Percentiles rank a stretch among this genome's conserved stretches.
These are phyloP conservation scores for Chalcosyrphus nemorum DNA, from an alignment of 2,888 invertebrate species.

Conservation along the genomic window DNA sequence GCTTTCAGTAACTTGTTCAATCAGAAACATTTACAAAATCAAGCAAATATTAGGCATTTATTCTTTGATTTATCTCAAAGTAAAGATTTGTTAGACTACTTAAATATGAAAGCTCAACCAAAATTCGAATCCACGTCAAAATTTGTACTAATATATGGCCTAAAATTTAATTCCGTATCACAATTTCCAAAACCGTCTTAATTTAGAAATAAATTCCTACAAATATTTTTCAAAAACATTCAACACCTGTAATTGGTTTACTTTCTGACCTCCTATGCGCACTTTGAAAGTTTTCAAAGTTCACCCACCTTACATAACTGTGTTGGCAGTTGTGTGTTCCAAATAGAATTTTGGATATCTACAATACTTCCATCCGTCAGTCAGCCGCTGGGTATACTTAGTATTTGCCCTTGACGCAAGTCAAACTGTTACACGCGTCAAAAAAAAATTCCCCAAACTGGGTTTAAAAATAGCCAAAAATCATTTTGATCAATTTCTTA, in stretches of 20 bases:
- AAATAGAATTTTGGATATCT: neutral
- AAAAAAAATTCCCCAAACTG: neutral
- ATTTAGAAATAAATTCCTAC: too few species aligned
- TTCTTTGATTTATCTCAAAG: too few species aligned
- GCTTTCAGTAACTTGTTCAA: too few species aligned
- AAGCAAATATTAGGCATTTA: too few species aligned
- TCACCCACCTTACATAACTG: neutral
- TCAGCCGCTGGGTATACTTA: neutral
- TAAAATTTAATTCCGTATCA: too few species aligned
- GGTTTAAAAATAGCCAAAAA: neutral
- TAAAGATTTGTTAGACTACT: too few species aligned
- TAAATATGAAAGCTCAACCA: too few species aligned
- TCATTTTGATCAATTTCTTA: neutral
- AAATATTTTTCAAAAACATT: neutral
- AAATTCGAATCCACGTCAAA: too few species aligned
- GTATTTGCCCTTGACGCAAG: neutral
- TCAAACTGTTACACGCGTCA: neutral
- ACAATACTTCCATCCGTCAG: neutral
- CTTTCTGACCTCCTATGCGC: neutral
- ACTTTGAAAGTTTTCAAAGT: neutral
- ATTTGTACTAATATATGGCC: too few species aligned
- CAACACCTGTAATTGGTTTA: too few species aligned
- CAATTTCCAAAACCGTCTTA: too few species aligned
- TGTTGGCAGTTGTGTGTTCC: neutral
- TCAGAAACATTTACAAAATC: too few species aligned